Evolutionary conservation across 1,140 invertebrate species (phyloP), one percentile per base, ranked within the genome.

Genomic region (Brachystomella parvula): DNA sequence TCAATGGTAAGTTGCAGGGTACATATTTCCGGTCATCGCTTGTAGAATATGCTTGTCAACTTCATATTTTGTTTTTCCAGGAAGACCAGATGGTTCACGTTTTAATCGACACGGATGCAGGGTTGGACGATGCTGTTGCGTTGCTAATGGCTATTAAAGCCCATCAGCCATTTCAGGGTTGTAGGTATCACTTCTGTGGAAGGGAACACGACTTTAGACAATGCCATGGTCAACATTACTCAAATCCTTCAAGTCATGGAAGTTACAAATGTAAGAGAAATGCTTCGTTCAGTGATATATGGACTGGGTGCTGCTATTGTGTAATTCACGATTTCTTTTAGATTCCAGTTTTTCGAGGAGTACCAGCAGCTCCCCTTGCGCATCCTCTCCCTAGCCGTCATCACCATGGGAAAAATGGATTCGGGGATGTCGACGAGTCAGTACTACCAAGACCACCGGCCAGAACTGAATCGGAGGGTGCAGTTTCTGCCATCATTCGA

Each of bases 311-410:
- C n/a, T n/a, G n/a, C n/a, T n/a, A n/a, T n/a, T n/a, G n/a, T n/a
- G n/a, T n/a, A n/a, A n/a, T n/a, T n/a, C n/a, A n/a, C n/a, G n/a
- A n/a, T n/a, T n/a, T n/a, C n/a, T n/a, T n/a, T n/a, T 59, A 87
- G 86, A 82, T 87, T 71, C 86, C 86, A 57, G 82, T 88, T 29
- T 87, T 78, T 76, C 74, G 78, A 75, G 86, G 87, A 44, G 81
- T 82, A 9, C 69, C 78, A 28, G 77, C 80, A 9, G 74, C 82
- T 15, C n/a, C n/a, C n/a, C n/a, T n/a, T n/a, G n/a, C n/a, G n/a
- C n/a, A n/a, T n/a, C n/a, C n/a, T n/a, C n/a, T n/a, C n/a, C n/a
- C 6, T 9, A 19, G 9, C 9, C 12, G 12, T 12, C 29, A 26
- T 31, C 58, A 32, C 19, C 58, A 60, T 24, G 58, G 58, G 3